Evolutionary conservation across 1,140 invertebrate species (phyloP).

Genomic region (Leptopilina boulardi): DNA sequence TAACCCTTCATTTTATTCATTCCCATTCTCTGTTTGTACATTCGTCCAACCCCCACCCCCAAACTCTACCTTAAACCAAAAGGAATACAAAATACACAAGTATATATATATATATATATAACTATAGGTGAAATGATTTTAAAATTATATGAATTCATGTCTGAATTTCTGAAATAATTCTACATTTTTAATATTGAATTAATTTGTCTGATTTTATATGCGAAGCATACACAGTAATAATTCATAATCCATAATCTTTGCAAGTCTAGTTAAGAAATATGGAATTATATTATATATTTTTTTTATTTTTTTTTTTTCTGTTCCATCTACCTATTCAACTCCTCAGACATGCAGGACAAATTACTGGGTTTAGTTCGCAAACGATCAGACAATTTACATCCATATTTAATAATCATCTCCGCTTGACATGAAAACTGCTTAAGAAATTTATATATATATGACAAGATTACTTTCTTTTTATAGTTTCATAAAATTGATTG

Average conservation of each 20-base stretch:
- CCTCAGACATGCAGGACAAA: conserved; percentile 7
- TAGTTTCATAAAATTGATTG: neutral
- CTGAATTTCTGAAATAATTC: no score
- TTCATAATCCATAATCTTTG: no score
- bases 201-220: no score
- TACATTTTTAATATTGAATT: no score
- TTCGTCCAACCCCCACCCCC: no score
- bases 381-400: neutral
- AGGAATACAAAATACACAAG: no score
- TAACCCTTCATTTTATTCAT: conserved; percentile 17
- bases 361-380: neutral
- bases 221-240: no score
- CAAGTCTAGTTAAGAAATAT: neutral
- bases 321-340: neutral
- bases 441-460: neutral
- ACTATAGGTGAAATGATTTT: no score
- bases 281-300: neutral
- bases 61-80: no score
- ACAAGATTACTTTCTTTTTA: neutral
- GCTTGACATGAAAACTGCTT: neutral
- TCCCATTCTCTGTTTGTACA: neutral
- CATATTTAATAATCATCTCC: neutral
- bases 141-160: no score
- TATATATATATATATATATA: no score
- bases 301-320: neutral